These are phyloP conservation scores for Ptyas mucosa DNA, from an alignment of 2,113 vertebrate species.

Conservation along the genomic window DNA sequence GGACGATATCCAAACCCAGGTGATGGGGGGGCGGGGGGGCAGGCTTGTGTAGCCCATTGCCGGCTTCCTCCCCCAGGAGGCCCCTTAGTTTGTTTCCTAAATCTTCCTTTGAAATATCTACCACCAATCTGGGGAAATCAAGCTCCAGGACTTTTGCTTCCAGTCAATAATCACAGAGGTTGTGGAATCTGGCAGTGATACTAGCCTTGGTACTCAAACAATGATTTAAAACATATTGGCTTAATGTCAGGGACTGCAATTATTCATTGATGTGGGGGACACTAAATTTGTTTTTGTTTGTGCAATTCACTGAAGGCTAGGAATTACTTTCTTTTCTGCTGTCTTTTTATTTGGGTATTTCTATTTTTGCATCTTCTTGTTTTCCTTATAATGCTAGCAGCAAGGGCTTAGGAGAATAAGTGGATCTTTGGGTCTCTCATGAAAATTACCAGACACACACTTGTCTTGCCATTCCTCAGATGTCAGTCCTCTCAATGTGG, in stretches of 20 bases:
- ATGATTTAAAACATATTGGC: background rate
- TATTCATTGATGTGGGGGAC: background rate
- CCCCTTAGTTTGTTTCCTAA: background rate
- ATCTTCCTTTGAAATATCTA: background rate
- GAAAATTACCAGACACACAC: background rate
- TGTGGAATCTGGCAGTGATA: background rate
- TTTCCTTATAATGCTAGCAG: background rate
- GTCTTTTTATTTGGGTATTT: background rate
- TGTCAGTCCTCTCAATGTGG: background rate
- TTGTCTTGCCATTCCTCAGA: background rate
- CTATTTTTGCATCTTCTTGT: background rate
- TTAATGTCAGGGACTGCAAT: background rate
- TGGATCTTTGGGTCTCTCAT: background rate
- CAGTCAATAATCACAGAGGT: background rate
- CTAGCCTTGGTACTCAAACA: background rate
- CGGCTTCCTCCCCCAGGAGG: background rate
- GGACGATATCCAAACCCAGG: constrained; percentile 98
- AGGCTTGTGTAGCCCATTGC: rapidly evolving
- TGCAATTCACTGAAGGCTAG: background rate
- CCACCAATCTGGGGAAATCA: background rate
- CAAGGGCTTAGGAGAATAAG: background rate
- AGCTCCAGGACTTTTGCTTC: background rate
- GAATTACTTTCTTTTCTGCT: background rate
- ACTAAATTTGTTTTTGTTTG: background rate
- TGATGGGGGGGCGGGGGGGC: constrained; percentile 60